Evolutionary conservation across 2,113 vertebrate species (phyloP).

Genomic region (Hyaena hyaena): DNA sequence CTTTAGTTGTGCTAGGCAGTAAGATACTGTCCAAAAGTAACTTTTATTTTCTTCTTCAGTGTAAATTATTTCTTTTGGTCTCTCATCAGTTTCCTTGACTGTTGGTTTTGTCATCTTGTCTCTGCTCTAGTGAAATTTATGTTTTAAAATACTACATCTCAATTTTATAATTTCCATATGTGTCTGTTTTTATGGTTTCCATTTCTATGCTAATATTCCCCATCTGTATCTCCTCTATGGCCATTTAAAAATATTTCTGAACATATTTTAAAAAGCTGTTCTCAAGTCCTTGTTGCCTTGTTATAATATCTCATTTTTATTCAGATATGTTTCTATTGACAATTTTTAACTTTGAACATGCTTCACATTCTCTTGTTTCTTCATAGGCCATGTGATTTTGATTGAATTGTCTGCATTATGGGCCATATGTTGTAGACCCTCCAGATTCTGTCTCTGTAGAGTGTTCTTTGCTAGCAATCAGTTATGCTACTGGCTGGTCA

Average conservation of each 20-base stretch:
- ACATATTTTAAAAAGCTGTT: not conserved
- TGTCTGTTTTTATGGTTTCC: not conserved
- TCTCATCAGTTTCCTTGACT: not conserved
- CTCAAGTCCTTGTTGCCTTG: not conserved
- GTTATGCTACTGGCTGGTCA: not conserved
- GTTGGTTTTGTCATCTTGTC: not conserved
- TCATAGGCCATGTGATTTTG: not conserved
- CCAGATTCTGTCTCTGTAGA: not conserved
- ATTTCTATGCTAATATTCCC: not conserved
- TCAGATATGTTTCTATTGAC: not conserved
- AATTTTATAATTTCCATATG: not conserved
- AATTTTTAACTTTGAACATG: not conserved
- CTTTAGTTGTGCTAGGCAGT: not conserved
- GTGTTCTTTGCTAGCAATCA: not conserved
- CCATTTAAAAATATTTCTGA: not conserved
- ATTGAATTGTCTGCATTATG: not conserved
- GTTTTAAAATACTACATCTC: not conserved
- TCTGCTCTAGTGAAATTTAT: not conserved
- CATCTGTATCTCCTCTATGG: not conserved
- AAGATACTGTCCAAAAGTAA: not conserved
- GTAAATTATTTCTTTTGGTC: not conserved
- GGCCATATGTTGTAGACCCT: not conserved
- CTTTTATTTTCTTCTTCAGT: not conserved
- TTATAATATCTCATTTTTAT: not conserved
- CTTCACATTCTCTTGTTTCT: not conserved